Percentiles rank a stretch among this genome's conserved stretches.
Evolutionary conservation across 2,888 invertebrate species (phyloP).

Genomic region (Drosophila setosimentum): DNA sequence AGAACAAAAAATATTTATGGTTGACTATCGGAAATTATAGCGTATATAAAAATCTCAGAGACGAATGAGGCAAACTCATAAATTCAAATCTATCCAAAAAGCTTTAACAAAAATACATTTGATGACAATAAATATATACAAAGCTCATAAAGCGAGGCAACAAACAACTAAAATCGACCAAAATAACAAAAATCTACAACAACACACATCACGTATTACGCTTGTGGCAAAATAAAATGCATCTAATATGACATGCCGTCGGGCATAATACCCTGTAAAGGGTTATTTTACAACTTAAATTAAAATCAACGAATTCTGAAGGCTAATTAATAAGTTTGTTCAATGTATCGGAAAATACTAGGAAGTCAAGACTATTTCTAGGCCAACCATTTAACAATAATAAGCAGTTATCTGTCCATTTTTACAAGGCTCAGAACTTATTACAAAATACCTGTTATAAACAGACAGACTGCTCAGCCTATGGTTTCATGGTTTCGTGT

Average conservation of each 20-base stretch:
- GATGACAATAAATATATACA: constrained; percentile 58
- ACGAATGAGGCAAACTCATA: constrained; percentile 46
- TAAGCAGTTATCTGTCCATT: neutral
- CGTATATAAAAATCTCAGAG: constrained; percentile 44
- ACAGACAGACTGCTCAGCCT: neutral
- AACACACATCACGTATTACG: constrained; percentile 32
- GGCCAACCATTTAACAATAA: neutral
- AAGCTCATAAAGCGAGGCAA: constrained; percentile 39
- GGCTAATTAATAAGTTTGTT: neutral
- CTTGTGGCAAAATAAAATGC: constrained; percentile 2
- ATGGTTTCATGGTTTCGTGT: neutral
- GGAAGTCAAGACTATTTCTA: neutral
- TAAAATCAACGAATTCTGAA: neutral
- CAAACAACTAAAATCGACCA: constrained; percentile 2
- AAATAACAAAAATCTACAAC: constrained; percentile 3
- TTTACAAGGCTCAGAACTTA: too few relatives aligned
- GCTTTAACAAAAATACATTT: constrained; percentile 47
- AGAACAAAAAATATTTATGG: constrained; percentile 49
- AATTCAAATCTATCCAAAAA: constrained; percentile 51
- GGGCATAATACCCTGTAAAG: neutral
- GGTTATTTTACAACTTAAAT: neutral
- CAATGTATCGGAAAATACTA: neutral
- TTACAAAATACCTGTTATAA: neutral
- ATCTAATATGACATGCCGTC: neutral
- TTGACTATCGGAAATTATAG: constrained; percentile 56